Evolutionary conservation across 2,888 invertebrate genomes (phyloP).

Genomic region (Tenthredo mesomela): DNA sequence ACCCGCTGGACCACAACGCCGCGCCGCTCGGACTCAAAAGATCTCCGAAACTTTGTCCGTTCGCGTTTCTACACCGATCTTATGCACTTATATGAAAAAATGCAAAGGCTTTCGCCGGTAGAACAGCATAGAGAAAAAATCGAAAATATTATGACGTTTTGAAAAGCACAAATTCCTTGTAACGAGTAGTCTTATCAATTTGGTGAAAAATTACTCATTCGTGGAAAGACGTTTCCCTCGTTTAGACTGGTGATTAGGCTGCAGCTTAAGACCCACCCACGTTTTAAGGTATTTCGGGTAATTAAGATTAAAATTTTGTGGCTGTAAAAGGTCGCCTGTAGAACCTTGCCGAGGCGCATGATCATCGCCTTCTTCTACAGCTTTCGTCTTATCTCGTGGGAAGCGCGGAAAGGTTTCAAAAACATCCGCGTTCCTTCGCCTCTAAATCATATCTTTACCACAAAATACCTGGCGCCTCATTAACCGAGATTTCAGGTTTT

Average conservation of each 20-base stretch:
- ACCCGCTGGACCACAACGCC: not conserved
- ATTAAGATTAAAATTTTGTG: slow-evolving; percentile 65
- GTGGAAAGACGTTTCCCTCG: not conserved
- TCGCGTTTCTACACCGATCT: not conserved
- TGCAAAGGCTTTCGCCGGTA: not conserved
- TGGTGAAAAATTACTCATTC: not conserved
- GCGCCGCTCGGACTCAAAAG: slow-evolving; percentile 5
- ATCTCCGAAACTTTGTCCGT: not conserved
- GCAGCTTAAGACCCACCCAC: not conserved
- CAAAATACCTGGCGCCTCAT: not conserved
- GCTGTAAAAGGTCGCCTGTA: slow-evolving; percentile 45
- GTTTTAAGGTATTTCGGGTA: slow-evolving; percentile 61
- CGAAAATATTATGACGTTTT: not conserved
- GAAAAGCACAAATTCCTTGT: not conserved
- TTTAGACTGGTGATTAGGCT: slow-evolving; percentile 3
- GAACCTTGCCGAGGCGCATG: not conserved
- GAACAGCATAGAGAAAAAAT: not conserved
- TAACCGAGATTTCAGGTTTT: not conserved
- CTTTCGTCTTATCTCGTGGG: slow-evolving; percentile 61
- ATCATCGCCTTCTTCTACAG: slow-evolving; percentile 59
- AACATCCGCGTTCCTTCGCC: slow-evolving; percentile 60
- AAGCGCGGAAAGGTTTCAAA: slow-evolving; percentile 60
- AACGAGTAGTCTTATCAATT: not conserved
- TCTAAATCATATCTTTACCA: slow-evolving; percentile 19
- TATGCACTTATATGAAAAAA: not conserved